Evolutionary conservation across 2,797 vertebrate genomes (phyloP).

Genomic region (Stomatorhinus walkeri): DNA sequence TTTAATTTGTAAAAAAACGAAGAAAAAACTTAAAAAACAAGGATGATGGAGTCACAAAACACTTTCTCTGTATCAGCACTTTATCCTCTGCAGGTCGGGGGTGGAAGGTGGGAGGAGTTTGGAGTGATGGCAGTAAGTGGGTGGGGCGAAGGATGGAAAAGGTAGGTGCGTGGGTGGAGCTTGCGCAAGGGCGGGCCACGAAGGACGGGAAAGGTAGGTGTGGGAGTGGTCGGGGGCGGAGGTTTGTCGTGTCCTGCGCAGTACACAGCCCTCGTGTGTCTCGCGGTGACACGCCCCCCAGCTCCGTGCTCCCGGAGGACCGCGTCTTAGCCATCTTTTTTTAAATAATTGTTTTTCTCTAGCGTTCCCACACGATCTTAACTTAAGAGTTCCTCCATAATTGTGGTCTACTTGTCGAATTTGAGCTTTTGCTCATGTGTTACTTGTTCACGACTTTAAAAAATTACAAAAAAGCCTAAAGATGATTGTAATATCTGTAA

Average conservation of each 20-base stretch:
- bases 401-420: slow-evolving; percentile 41
- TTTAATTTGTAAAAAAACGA: slow-evolving; percentile 40
- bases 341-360: background rate
- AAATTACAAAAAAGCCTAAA: slow-evolving; percentile 58
- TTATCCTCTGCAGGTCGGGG: slow-evolving; percentile 60
- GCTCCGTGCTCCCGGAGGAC: slow-evolving; percentile 11
- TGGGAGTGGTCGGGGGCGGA: background rate
- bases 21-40: slow-evolving; percentile 35
- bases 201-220: slow-evolving; percentile 13
- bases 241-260: background rate
- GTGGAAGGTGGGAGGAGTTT: slow-evolving; percentile 6
- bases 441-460: slow-evolving; percentile 60
- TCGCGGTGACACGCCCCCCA: background rate
- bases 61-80: slow-evolving; percentile 64
- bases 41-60: slow-evolving; percentile 21
- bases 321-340: slow-evolving; percentile 11
- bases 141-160: background rate
- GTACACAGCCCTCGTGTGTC: background rate
- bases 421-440: slow-evolving; percentile 67
- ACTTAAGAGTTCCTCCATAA: slow-evolving; percentile 56
- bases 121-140: background rate
- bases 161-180: background rate
- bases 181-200: background rate
- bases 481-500: slow-evolving; percentile 82
- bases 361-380: slow-evolving; percentile 9